Conservation (phyloP, 2,113 vertebrate species). For the Istiophorus platypterus region DNA sequence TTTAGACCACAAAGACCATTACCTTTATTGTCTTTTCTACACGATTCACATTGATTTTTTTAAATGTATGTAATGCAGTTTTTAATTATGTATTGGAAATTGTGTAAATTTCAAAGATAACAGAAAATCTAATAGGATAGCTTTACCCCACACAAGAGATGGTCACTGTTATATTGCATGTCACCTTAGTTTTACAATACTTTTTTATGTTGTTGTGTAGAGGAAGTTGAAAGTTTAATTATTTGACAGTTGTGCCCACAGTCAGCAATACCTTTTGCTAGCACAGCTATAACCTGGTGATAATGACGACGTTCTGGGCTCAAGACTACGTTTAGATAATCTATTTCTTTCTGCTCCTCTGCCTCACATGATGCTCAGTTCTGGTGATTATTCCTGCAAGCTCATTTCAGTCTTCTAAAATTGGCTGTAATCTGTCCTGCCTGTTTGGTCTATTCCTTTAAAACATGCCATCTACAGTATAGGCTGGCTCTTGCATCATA, state of each 20-base stretch:
- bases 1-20: background rate
- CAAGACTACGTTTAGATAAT: constrained; percentile 53
- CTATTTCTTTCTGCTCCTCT: constrained; percentile 56
- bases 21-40: background rate
- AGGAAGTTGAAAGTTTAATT: constrained; percentile 38
- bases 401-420: constrained; percentile 44
- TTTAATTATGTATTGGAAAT: constrained; percentile 11
- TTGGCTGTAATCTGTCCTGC: constrained; percentile 48
- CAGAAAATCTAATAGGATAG: background rate
- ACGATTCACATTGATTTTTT: background rate
- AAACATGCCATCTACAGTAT: constrained; percentile 2
- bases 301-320: constrained; percentile 43
- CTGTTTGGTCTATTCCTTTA: constrained; percentile 43
- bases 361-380: constrained; percentile 39
- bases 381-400: constrained; percentile 48
- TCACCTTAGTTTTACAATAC: background rate
- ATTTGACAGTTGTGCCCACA: constrained; percentile 26
- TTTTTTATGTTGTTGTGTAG: constrained; percentile 36
- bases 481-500: constrained; percentile 4
- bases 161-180: constrained; percentile 13
- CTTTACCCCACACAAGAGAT: background rate
- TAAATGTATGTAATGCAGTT: background rate
- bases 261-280: constrained; percentile 44
- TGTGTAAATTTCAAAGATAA: background rate
- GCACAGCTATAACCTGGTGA: constrained; percentile 41